These are phyloP conservation scores for Pleuronectes platessa DNA, from an alignment of 2,113 vertebrate species.

Conservation along the genomic window DNA sequence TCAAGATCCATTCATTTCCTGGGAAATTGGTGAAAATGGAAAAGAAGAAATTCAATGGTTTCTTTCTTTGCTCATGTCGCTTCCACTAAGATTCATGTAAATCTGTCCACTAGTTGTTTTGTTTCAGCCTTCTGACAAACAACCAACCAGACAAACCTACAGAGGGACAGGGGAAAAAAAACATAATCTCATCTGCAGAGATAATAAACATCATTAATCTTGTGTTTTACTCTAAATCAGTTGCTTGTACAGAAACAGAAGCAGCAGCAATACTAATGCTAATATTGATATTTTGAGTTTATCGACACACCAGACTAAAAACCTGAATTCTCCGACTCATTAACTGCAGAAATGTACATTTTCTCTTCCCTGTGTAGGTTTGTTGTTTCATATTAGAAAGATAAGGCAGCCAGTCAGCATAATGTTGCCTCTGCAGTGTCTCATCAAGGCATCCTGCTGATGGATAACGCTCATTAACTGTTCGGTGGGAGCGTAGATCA, in stretches of 20 bases:
- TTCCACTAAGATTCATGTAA: too few species aligned
- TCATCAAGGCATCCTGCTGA: constrained; percentile 71
- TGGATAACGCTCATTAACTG: constrained; percentile 76
- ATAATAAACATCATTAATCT: not conserved
- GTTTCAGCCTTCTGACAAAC: too few species aligned
- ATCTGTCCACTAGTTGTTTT: too few species aligned
- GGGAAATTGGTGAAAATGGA: too few species aligned
- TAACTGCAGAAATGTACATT: constrained; percentile 37
- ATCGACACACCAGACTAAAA: constrained; percentile 14
- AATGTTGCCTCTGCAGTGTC: constrained; percentile 72
- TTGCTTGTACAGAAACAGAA: not conserved
- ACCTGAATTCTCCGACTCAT: constrained; percentile 10
- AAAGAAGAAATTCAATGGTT: too few species aligned
- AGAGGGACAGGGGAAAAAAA: not conserved
- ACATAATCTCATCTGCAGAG: not conserved
- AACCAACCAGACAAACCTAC: too few species aligned
- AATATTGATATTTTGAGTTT: constrained; percentile 2
- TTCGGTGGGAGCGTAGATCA: constrained; percentile 65
- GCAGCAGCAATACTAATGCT: not conserved
- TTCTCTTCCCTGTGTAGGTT: constrained; percentile 32
- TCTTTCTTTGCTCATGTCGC: too few species aligned
- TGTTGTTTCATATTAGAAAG: constrained; percentile 62
- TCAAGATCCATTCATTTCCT: too few species aligned
- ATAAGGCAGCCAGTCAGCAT: constrained; percentile 70
- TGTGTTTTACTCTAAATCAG: not conserved